phyloP scores from a whole-genome alignment of 2,888 invertebrate genomes.

The Cryptophagus acutangulus region DNA sequence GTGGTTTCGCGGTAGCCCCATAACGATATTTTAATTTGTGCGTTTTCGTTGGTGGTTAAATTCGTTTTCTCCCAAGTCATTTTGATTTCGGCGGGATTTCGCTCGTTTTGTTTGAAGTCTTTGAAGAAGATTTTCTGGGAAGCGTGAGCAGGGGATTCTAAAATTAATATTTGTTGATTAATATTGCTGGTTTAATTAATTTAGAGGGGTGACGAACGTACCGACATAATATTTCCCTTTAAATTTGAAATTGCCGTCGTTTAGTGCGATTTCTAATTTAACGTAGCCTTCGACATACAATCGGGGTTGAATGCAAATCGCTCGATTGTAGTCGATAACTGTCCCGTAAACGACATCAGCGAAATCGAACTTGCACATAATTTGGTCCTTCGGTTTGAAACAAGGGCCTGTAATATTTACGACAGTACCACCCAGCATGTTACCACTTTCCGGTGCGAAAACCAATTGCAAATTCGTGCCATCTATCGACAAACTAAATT shows the following conservation, averaged over 20 bases:
- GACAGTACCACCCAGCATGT: slow-evolving; percentile 94
- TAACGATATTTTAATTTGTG: slow-evolving; percentile 73
- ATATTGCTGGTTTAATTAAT: background rate
- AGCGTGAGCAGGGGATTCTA: slow-evolving; percentile 85
- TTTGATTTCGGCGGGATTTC: slow-evolving; percentile 66
- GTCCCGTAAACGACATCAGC: slow-evolving; percentile 73
- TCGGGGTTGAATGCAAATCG: slow-evolving; percentile 83
- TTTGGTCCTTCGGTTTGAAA: slow-evolving; percentile 68
- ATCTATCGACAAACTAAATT: no score
- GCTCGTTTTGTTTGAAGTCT: slow-evolving; percentile 66
- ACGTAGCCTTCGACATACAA: slow-evolving; percentile 86
- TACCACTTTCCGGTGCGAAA: slow-evolving; percentile 92
- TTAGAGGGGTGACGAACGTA: slow-evolving; percentile 50
- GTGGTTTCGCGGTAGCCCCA: slow-evolving; percentile 88
- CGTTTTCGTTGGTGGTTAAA: slow-evolving; percentile 74
- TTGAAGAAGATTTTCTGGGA: slow-evolving; percentile 80
- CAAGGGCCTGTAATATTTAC: slow-evolving; percentile 97
- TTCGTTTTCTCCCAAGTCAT: slow-evolving; percentile 83
- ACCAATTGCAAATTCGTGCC: slow-evolving; percentile 75
- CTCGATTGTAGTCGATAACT: slow-evolving; percentile 74
- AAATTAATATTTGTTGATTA: slow-evolving; percentile 17
- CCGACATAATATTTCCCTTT: slow-evolving; percentile 88
- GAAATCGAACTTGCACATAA: slow-evolving; percentile 76
- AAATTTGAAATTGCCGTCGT: slow-evolving; percentile 80
- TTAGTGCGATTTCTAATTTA: slow-evolving; percentile 78